Conservation (phyloP, 2,113 vertebrate species). For the Nibea coibor region DNA sequence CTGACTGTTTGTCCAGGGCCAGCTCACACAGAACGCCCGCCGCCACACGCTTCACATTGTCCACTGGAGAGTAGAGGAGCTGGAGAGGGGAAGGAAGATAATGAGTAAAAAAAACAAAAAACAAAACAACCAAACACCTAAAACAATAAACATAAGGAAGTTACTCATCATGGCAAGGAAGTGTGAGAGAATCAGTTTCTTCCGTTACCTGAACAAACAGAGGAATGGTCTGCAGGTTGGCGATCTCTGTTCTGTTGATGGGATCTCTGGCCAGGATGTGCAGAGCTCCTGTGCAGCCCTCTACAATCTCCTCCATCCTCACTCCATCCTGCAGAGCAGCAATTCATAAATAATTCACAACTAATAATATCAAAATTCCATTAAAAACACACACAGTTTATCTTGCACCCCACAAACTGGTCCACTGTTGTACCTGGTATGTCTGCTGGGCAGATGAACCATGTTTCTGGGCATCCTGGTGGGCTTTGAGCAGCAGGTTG, state of each 20-base stretch:
- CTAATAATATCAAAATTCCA: neutral
- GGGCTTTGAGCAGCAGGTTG: conserved; percentile 92
- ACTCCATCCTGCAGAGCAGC: conserved; percentile 90
- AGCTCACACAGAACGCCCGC: conserved; percentile 95
- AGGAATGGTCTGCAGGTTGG: conserved; percentile 92
- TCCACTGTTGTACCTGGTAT: conserved; percentile 86
- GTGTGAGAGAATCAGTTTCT: neutral
- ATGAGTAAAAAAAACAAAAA: neutral
- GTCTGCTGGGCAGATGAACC: conserved; percentile 90
- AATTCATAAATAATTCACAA: neutral
- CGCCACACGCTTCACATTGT: conserved; percentile 97
- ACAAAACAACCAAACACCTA: too few species aligned
- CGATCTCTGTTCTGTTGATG: conserved; percentile 90
- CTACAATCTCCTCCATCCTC: conserved; percentile 98
- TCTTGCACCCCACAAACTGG: neutral
- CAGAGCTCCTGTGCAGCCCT: conserved; percentile 94
- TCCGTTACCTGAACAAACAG: conserved; percentile 93
- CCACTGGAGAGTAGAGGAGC: conserved; percentile 96
- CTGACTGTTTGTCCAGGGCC: conserved; percentile 93
- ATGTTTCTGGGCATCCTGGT: conserved; percentile 94
- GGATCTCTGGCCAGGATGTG: conserved; percentile 96
- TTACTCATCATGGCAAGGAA: neutral
- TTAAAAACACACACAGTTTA: neutral
- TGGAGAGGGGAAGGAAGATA: conserved; percentile 54
- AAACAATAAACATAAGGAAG: neutral